Evolutionary conservation across 2,797 vertebrate species (phyloP).

Genomic region (Tenualosa ilisha): DNA sequence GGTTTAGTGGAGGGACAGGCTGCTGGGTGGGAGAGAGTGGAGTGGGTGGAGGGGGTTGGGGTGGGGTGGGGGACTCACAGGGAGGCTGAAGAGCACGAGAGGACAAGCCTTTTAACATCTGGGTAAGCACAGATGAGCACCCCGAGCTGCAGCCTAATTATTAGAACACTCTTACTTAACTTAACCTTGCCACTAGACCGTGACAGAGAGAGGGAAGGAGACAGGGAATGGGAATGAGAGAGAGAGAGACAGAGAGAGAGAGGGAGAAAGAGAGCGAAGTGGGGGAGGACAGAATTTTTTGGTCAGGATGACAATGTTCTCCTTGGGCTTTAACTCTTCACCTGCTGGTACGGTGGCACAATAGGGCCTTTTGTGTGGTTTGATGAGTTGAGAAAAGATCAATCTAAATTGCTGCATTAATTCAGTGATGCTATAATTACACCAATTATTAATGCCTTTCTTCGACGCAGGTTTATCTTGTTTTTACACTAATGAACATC

Average conservation of each 20-base stretch:
- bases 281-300: slow-evolving; percentile 60
- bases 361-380: slow-evolving; percentile 14
- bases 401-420: not conserved
- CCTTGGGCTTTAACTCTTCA: slow-evolving; percentile 64
- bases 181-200: slow-evolving; percentile 78
- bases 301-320: slow-evolving; percentile 52
- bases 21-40: slow-evolving; percentile 20
- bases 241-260: slow-evolving; percentile 33
- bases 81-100: slow-evolving; percentile 71
- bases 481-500: slow-evolving; percentile 7
- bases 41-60: not conserved
- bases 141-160: slow-evolving; percentile 79
- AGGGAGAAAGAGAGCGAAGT: slow-evolving; percentile 49
- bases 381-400: not conserved
- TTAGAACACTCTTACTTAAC: slow-evolving; percentile 91
- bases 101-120: slow-evolving; percentile 93
- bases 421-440: not conserved
- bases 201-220: slow-evolving; percentile 72
- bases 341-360: slow-evolving; percentile 33
- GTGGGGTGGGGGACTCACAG: slow-evolving; percentile 59
- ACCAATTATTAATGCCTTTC: not conserved
- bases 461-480: not conserved
- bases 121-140: slow-evolving; percentile 83
- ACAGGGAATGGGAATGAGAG: slow-evolving; percentile 46
- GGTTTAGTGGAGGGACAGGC: slow-evolving; percentile 25